Evolutionary conservation across 2,888 invertebrate species (phyloP), one percentile per base, ranked within the genome.

Genomic region (Monochamus alternatus): DNA sequence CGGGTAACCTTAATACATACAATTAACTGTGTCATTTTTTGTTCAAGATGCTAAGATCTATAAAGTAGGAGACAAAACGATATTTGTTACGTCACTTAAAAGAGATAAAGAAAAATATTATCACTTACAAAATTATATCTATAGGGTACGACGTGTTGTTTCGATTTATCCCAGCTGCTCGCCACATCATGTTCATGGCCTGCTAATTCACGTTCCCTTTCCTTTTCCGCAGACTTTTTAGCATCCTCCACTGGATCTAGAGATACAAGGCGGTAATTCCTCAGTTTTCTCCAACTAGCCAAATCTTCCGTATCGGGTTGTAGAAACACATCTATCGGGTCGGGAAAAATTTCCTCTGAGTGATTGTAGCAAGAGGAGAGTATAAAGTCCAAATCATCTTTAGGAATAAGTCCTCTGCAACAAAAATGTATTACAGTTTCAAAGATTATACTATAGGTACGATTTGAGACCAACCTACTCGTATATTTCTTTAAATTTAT

Each of bases 291-390:
- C 92, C 94, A 94, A 0, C 94, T 94, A 51, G 89, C 89, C 8
- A 80, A 58, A 4, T 92, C 93, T 60, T 91, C 85, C 0, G 95
- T 93, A 86, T 95, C 95, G 0, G 92, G 91, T 85, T 95, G 95
- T 75, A 94, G 85, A 78, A 91, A 89, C 0, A 92, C 87, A 83
- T 95, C 94, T 10, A 91, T 90, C 78, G 90, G 91, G 73, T 93
- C 93, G 0, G 93, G 91, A 83, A 94, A 94, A 44, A 88, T 83
- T 82, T 94, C 94, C 0, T 88, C 88, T 12, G 91, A 91, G 77
- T 95, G 95, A 82, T 93, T 90, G 86, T 95, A 96, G 0, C 93
- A 91, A 0, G 95, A 90, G 4, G 91, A 89, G 67, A 96, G 87
- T 5, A 92, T 89, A 70, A 94, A 90, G 85, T 96, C 96, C 75